These are phyloP conservation scores for Mellilla xanthometata DNA, from an alignment of 2,888 invertebrate species.

Conservation along the genomic window DNA sequence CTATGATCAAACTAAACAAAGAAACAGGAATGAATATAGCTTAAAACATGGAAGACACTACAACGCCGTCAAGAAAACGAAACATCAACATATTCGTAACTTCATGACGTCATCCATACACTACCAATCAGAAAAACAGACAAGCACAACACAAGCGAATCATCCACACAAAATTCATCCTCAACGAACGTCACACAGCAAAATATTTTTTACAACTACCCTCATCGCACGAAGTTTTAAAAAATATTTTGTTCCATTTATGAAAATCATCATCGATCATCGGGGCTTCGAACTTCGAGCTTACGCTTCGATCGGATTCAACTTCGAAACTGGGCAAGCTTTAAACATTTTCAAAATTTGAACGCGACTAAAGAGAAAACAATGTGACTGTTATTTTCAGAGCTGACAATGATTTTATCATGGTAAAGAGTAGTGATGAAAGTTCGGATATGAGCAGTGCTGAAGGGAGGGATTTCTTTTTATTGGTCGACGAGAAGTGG, in stretches of 20 bases:
- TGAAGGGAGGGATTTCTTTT: constrained; percentile 65
- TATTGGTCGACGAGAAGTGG: constrained; percentile 59
- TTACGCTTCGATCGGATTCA: constrained; percentile 34
- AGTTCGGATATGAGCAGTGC: constrained; percentile 57
- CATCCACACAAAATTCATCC: constrained; percentile 24
- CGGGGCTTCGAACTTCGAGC: constrained; percentile 38
- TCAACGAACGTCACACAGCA: not conserved
- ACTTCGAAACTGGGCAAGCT: constrained; percentile 24
- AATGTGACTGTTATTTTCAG: constrained; percentile 65
- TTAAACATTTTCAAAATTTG: constrained; percentile 16
- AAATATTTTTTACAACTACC: constrained; percentile 20
- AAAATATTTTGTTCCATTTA: constrained; percentile 11
- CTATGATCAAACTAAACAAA: no score
- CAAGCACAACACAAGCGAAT: constrained; percentile 3
- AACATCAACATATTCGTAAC: no score
- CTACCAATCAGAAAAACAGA: no score
- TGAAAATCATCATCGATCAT: constrained; percentile 35
- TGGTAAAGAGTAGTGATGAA: constrained; percentile 71
- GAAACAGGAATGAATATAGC: no score
- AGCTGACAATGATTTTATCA: constrained; percentile 65
- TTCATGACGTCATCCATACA: no score
- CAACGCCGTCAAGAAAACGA: no score
- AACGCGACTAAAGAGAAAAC: constrained; percentile 23
- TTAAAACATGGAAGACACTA: no score
- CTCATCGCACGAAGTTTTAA: constrained; percentile 9